Percentiles rank a stretch among this genome's conserved stretches.
phyloP scores from a whole-genome alignment of 2,797 vertebrate species.

The Coranthus polyacanthus region DNA sequence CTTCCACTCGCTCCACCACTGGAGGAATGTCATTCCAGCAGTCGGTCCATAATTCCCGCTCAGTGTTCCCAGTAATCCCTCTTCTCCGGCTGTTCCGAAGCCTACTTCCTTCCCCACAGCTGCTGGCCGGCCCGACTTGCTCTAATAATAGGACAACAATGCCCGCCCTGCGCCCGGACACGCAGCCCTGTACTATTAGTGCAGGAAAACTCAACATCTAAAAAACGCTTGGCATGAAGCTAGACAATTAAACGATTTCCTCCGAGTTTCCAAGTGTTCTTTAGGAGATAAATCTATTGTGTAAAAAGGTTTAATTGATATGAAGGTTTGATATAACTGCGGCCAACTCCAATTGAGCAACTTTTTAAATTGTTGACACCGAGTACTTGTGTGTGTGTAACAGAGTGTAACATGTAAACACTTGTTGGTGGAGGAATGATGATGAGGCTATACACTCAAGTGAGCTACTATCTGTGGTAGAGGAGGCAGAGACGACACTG shows the following conservation, averaged over 20 bases:
- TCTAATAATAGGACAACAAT: conserved; percentile 90
- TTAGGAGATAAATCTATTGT: neutral
- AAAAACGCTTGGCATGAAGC: neutral
- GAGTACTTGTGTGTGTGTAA: conserved; percentile 34
- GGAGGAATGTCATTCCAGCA: conserved; percentile 68
- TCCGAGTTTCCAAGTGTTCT: neutral
- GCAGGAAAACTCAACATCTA: conserved; percentile 1
- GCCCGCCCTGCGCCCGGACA: conserved; percentile 64
- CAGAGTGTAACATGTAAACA: conserved; percentile 74
- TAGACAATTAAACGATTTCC: neutral
- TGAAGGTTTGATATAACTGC: neutral
- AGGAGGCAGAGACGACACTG: conserved; percentile 51
- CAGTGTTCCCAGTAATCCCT: conserved; percentile 78
- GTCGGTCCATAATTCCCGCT: conserved; percentile 70
- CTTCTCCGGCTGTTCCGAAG: conserved; percentile 77
- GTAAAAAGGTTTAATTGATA: neutral
- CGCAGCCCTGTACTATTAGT: conserved; percentile 38
- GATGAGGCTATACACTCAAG: conserved; percentile 56
- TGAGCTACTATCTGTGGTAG: conserved; percentile 52
- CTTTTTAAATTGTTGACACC: conserved; percentile 43
- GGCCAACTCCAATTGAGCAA: conserved; percentile 9
- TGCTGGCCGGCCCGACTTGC: conserved; percentile 71
- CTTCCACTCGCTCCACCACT: conserved; percentile 45
- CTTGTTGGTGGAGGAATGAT: conserved; percentile 74
- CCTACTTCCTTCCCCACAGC: conserved; percentile 87